phyloP scores from a whole-genome alignment of 2,888 invertebrate species.

The Leucophenga montana region DNA sequence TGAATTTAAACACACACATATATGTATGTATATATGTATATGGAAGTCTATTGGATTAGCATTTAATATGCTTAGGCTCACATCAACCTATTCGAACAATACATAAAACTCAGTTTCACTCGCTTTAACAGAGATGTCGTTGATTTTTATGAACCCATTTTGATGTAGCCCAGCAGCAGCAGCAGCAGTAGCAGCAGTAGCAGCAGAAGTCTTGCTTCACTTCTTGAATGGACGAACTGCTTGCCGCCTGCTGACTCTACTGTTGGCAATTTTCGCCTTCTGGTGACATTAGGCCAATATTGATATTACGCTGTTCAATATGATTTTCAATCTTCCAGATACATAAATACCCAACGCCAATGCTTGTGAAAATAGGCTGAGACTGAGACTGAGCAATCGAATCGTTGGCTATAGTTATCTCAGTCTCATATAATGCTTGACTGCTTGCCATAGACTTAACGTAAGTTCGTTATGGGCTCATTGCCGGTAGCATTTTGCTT shows the following conservation, averaged over 20 bases:
- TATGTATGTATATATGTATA: neutral
- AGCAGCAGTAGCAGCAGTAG: too few species aligned
- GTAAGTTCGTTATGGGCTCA: conserved; percentile 32
- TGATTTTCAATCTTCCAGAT: conserved; percentile 43
- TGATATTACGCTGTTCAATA: conserved; percentile 45
- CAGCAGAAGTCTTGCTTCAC: neutral
- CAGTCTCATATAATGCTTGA: neutral
- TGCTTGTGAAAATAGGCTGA: conserved; percentile 16
- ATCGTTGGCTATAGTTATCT: neutral
- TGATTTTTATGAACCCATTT: conserved; percentile 54
- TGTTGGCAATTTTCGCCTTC: conserved; percentile 31
- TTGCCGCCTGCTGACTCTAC: conserved; percentile 2
- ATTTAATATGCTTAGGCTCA: conserved; percentile 42
- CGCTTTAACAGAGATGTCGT: conserved; percentile 52
- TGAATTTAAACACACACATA: neutral
- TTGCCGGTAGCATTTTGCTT: conserved; percentile 24
- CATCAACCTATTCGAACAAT: neutral
- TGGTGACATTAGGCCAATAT: conserved; percentile 53
- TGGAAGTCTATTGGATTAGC: conserved; percentile 57
- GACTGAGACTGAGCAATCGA: conserved; percentile 11
- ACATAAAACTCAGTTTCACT: conserved; percentile 26
- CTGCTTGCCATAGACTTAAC: conserved; percentile 21
- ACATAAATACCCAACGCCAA: conserved; percentile 36
- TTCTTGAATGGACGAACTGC: conserved; percentile 25
- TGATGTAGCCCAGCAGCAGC: conserved; percentile 1